These are phyloP conservation scores for Aelia acuminata DNA, from an alignment of 2,888 invertebrate genomes.

Conservation along the genomic window DNA sequence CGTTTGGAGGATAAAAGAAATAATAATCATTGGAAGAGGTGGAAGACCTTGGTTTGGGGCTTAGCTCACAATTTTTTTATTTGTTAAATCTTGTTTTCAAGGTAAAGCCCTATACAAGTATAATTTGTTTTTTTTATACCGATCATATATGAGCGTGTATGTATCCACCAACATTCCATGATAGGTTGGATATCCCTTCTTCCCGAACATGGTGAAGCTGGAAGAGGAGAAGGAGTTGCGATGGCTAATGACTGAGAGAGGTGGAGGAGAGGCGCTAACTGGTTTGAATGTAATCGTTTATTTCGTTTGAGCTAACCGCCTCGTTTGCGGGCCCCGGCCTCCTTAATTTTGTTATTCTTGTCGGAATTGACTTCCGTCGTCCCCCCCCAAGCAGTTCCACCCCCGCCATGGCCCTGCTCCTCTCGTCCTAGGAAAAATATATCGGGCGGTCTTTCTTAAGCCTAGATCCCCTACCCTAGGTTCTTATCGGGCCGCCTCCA, in stretches of 20 bases:
- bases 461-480: background rate
- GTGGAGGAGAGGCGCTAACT: conserved; percentile 38
- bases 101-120: too few relatives aligned
- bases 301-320: conserved; percentile 56
- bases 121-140: too few relatives aligned
- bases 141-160: too few relatives aligned
- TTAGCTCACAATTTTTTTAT: too few relatives aligned
- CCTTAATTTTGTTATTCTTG: conserved; percentile 57
- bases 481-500: background rate
- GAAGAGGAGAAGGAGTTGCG: background rate
- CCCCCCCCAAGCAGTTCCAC: too few relatives aligned
- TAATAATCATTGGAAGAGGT: too few relatives aligned
- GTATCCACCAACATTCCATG: too few relatives aligned
- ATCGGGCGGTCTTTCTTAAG: background rate
- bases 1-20: too few relatives aligned
- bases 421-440: background rate
- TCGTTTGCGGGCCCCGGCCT: background rate
- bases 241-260: background rate
- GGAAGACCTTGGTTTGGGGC: too few relatives aligned
- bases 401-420: background rate
- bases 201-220: background rate
- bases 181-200: too few relatives aligned
- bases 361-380: conserved; percentile 52
- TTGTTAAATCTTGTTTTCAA: too few relatives aligned
- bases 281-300: conserved; percentile 54